Conservation (phyloP, 2,888 invertebrate species). For the Lasiommata megera region DNA sequence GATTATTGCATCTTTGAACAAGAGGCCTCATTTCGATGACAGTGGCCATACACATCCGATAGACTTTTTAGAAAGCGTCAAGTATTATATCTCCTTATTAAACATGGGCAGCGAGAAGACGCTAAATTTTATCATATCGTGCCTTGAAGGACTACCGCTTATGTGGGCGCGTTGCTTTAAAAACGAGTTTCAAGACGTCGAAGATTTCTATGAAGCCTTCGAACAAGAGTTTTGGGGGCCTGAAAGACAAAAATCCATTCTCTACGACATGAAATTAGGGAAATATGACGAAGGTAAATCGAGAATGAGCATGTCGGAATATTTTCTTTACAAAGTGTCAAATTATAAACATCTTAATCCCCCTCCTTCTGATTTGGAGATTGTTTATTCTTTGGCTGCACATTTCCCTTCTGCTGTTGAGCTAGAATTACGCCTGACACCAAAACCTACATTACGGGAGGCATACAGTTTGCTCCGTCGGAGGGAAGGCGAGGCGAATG, state of each 20-base stretch:
- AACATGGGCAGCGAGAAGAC: conserved; percentile 64
- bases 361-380: conserved; percentile 73
- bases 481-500: conserved; percentile 66
- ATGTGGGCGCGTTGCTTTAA: conserved; percentile 76
- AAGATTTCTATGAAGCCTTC: conserved; percentile 63
- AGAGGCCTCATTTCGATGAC: conserved; percentile 71
- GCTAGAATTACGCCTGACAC: conserved; percentile 69
- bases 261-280: conserved; percentile 73
- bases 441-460: conserved; percentile 72
- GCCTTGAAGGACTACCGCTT: conserved; percentile 68
- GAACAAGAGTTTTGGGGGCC: conserved; percentile 75
- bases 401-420: conserved; percentile 73
- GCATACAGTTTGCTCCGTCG: conserved; percentile 71
- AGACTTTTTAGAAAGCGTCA: conserved; percentile 70
- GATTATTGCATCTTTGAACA: conserved; percentile 66
- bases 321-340: conserved; percentile 72
- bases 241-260: conserved; percentile 67
- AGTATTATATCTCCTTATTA: conserved; percentile 68
- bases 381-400: conserved; percentile 72
- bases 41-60: conserved; percentile 68
- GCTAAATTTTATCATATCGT: conserved; percentile 68
- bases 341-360: conserved; percentile 70
- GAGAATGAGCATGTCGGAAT: conserved; percentile 70
- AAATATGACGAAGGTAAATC: conserved; percentile 64
- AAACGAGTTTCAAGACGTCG: conserved; percentile 60